Evolutionary conservation across 2,888 invertebrate species (phyloP).

Genomic region (Liopterus haemorrhoidalis): DNA sequence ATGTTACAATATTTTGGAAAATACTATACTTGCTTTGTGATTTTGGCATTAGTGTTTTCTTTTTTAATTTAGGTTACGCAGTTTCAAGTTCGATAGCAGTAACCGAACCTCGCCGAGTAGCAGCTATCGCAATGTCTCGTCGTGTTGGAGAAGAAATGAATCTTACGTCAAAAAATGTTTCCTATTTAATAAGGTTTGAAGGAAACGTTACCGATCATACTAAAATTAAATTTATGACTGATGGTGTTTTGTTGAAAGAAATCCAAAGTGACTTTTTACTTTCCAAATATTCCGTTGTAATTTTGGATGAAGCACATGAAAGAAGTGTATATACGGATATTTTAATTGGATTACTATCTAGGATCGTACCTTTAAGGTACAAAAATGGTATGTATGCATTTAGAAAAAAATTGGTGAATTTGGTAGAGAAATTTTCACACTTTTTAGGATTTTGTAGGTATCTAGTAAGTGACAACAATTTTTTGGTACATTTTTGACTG

Average conservation of each 20-base stretch:
- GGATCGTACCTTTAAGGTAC: slow-evolving; percentile 75
- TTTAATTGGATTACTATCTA: slow-evolving; percentile 82
- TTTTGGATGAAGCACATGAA: slow-evolving; percentile 98
- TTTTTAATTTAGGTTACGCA: too few species aligned
- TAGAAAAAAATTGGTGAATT: too few species aligned
- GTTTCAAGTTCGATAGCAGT: slow-evolving; percentile 76
- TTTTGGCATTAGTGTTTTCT: too few species aligned
- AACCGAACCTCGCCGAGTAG: slow-evolving; percentile 96
- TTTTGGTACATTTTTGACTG: too few species aligned
- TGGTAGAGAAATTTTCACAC: too few species aligned
- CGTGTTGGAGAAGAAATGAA: slow-evolving; percentile 89
- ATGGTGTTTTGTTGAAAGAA: slow-evolving; percentile 92
- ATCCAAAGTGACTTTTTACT: slow-evolving; percentile 74
- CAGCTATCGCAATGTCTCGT: slow-evolving; percentile 93
- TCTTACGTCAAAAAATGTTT: slow-evolving; percentile 65
- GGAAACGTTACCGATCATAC: slow-evolving; percentile 85
- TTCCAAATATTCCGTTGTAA: slow-evolving; percentile 84
- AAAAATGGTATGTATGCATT: too few species aligned
- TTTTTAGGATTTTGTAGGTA: too few species aligned
- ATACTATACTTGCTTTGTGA: too few species aligned
- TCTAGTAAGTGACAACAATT: too few species aligned
- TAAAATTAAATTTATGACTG: slow-evolving; percentile 97
- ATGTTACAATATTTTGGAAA: too few species aligned
- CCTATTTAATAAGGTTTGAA: slow-evolving; percentile 92
- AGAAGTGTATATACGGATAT: slow-evolving; percentile 95